These are phyloP conservation scores for Rhagophthalmus giganteus DNA, from an alignment of 2,888 invertebrate genomes.

Conservation along the genomic window DNA sequence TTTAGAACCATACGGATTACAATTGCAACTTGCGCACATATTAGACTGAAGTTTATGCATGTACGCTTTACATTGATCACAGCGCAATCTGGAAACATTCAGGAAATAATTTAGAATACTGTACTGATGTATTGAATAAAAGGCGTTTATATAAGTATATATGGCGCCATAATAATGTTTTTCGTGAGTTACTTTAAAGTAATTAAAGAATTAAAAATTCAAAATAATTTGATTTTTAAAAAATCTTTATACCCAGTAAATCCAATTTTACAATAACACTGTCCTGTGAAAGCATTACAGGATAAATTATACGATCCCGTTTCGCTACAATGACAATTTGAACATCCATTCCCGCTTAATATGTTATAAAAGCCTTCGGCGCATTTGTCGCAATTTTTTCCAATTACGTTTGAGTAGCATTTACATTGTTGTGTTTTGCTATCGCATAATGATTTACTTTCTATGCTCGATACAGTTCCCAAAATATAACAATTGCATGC, in stretches of 20 bases:
- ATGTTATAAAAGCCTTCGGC: slow-evolving; percentile 79
- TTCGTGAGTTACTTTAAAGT: too few relatives aligned
- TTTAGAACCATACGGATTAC: slow-evolving; percentile 80
- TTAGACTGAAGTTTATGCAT: slow-evolving; percentile 75
- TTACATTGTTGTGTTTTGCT: slow-evolving; percentile 74
- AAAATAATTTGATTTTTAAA: too few relatives aligned
- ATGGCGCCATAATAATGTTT: too few relatives aligned
- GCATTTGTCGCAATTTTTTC: slow-evolving; percentile 76
- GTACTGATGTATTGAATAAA: too few relatives aligned
- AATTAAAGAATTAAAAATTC: too few relatives aligned
- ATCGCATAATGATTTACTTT: slow-evolving; percentile 71
- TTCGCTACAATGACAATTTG: slow-evolving; percentile 79
- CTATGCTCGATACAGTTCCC: slow-evolving; percentile 73
- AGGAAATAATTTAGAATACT: too few relatives aligned
- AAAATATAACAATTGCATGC: slow-evolving; percentile 79
- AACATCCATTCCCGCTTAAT: slow-evolving; percentile 78
- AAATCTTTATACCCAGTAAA: slow-evolving; percentile 76
- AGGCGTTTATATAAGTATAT: too few relatives aligned
- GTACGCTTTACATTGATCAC: slow-evolving; percentile 71
- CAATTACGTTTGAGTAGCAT: slow-evolving; percentile 74
- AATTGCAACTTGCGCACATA: slow-evolving; percentile 78
- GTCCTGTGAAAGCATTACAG: slow-evolving; percentile 76
- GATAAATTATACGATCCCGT: slow-evolving; percentile 78
- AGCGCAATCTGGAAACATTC: slow-evolving; percentile 62
- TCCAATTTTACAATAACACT: slow-evolving; percentile 82